Percentiles rank a stretch among this genome's conserved stretches.
phyloP scores from a whole-genome alignment of 2,797 vertebrate genomes.

The Sebastes itinus region DNA sequence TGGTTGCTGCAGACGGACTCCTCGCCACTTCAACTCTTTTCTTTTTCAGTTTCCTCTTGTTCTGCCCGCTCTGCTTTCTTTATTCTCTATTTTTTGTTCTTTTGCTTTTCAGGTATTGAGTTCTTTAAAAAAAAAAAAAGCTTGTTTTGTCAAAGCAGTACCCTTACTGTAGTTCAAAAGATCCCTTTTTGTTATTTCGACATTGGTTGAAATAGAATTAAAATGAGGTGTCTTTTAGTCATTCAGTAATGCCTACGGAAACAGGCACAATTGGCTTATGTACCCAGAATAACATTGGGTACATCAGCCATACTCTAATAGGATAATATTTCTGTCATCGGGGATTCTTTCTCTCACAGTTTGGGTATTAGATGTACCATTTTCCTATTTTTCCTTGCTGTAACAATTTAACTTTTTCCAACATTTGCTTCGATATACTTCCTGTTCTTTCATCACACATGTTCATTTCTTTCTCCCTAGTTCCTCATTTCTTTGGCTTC shows the following conservation, averaged over 20 bases:
- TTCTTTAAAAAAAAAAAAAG: slow-evolving; percentile 14
- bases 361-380: slow-evolving; percentile 20
- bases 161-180: slow-evolving; percentile 30
- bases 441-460: slow-evolving; percentile 49
- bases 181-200: slow-evolving; percentile 9
- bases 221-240: not conserved
- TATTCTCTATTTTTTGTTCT: slow-evolving; percentile 44
- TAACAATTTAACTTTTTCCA: slow-evolving; percentile 46
- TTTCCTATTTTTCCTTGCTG: slow-evolving; percentile 41
- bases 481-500: slow-evolving; percentile 66
- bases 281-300: not conserved
- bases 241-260: not conserved
- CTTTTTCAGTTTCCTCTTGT: slow-evolving; percentile 56
- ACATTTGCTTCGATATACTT: slow-evolving; percentile 54
- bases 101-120: slow-evolving; percentile 55
- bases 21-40: slow-evolving; percentile 64
- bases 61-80: slow-evolving; percentile 48
- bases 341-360: slow-evolving; percentile 39
- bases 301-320: not conserved
- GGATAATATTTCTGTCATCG: not conserved
- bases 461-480: slow-evolving; percentile 58
- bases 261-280: not conserved
- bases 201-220: not conserved
- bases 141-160: slow-evolving; percentile 17
- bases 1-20: slow-evolving; percentile 80